phyloP scores from a whole-genome alignment of 2,888 invertebrate species.

The Cantharis lateralis region DNA sequence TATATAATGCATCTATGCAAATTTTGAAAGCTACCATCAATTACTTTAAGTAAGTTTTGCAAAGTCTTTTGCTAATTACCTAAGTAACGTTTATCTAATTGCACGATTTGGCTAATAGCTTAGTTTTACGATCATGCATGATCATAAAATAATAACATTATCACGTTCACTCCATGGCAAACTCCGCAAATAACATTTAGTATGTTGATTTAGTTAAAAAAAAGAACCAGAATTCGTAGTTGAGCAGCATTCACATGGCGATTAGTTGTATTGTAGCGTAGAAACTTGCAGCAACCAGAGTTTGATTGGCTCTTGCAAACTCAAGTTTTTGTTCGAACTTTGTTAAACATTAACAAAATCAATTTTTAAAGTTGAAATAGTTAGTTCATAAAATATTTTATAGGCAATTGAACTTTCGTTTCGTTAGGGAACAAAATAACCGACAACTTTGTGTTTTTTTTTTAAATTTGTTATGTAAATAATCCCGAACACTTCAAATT shows the following conservation, averaged over 20 bases:
- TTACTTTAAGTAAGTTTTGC: background rate
- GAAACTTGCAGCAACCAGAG: background rate
- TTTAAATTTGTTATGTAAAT: too few relatives aligned
- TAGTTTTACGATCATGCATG: background rate
- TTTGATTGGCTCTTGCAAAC: too few relatives aligned
- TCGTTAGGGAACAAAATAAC: too few relatives aligned
- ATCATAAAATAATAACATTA: background rate
- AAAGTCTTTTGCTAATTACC: background rate
- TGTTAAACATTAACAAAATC: too few relatives aligned
- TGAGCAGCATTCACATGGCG: too few relatives aligned
- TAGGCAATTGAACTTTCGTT: too few relatives aligned
- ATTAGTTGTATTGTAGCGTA: too few relatives aligned
- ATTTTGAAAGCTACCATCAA: background rate
- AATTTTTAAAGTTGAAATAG: too few relatives aligned
- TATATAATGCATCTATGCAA: background rate
- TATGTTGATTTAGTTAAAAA: background rate
- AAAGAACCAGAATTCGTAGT: background rate
- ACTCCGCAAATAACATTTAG: background rate
- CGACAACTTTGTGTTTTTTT: too few relatives aligned
- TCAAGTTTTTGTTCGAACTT: too few relatives aligned
- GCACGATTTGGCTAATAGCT: background rate
- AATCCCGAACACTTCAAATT: too few relatives aligned
- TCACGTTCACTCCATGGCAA: background rate
- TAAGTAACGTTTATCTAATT: background rate
- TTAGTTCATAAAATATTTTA: too few relatives aligned